Evolutionary conservation across 2,113 vertebrate genomes (phyloP).

Genomic region (Atrichornis clamosus): DNA sequence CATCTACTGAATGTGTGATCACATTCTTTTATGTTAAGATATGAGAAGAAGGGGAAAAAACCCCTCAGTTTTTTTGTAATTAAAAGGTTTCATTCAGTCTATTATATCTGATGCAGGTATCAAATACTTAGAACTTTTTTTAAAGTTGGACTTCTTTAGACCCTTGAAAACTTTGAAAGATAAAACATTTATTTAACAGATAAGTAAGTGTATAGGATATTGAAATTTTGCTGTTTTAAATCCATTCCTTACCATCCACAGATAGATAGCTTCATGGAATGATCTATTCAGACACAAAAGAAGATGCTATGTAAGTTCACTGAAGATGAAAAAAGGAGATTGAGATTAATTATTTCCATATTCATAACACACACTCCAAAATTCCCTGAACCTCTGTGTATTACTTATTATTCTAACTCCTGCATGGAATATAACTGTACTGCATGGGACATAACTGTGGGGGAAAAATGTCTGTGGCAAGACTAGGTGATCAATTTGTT

Average conservation of each 20-base stretch:
- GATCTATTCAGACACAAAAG: neutral
- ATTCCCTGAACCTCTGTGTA: neutral
- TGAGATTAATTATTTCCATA: neutral
- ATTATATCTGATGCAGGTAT: neutral
- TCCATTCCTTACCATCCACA: neutral
- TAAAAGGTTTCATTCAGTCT: neutral
- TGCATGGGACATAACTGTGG: too few relatives aligned
- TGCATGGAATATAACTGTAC: neutral
- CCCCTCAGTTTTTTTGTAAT: neutral
- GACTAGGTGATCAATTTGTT: neutral
- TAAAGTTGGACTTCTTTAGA: neutral
- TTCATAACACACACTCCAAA: neutral
- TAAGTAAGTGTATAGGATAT: neutral
- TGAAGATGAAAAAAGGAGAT: neutral
- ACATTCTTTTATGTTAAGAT: neutral
- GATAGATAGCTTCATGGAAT: neutral
- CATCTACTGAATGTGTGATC: neutral
- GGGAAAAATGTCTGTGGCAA: neutral
- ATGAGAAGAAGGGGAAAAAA: neutral
- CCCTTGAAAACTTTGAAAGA: neutral
- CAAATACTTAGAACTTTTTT: neutral
- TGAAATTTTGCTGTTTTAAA: neutral
- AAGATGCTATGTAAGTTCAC: neutral
- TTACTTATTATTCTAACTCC: neutral
- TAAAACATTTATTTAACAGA: neutral